phyloP scores from a whole-genome alignment of 92 coral and sea anemone genomes.

The Palythoa caribaeorum region DNA sequence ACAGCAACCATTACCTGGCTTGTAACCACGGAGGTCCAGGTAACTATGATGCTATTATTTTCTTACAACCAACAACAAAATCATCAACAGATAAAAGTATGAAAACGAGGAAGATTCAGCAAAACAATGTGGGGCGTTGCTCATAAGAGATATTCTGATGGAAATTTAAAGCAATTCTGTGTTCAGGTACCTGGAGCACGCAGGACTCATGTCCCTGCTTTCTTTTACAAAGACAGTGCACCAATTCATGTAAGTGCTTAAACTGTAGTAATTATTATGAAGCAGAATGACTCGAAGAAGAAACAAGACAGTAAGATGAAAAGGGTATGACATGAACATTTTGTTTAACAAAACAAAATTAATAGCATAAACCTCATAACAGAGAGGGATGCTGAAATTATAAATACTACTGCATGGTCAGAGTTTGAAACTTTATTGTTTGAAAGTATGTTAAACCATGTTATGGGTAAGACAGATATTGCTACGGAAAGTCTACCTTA shows the following conservation, averaged over 20 bases:
- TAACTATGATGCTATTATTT: slow-evolving; percentile 52
- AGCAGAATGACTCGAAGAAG: slow-evolving; percentile 11
- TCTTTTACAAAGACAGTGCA: not conserved
- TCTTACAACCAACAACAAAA: not conserved
- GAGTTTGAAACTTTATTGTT: slow-evolving; percentile 42
- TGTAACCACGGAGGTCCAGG: slow-evolving; percentile 61
- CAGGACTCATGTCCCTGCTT: not conserved
- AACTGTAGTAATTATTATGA: slow-evolving; percentile 41
- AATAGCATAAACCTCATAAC: slow-evolving; percentile 44
- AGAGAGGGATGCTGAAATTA: slow-evolving; percentile 23
- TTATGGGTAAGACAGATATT: not conserved
- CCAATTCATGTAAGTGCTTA: slow-evolving; percentile 35
- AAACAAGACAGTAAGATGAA: slow-evolving; percentile 1
- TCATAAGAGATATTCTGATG: slow-evolving; percentile 22
- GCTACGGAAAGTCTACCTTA: not conserved
- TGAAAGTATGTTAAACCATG: slow-evolving; percentile 7
- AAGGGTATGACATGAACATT: slow-evolving; percentile 32
- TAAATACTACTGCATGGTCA: slow-evolving; percentile 35
- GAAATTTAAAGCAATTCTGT: slow-evolving; percentile 14
- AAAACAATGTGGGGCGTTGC: not conserved
- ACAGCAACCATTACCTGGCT: slow-evolving; percentile 40
- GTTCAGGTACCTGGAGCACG: not conserved
- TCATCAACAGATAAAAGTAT: not conserved
- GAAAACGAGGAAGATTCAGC: slow-evolving; percentile 40
- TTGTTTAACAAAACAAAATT: slow-evolving; percentile 40